Evolutionary conservation across 2,888 invertebrate genomes (phyloP).

Genomic region (Pterostichus madidus): DNA sequence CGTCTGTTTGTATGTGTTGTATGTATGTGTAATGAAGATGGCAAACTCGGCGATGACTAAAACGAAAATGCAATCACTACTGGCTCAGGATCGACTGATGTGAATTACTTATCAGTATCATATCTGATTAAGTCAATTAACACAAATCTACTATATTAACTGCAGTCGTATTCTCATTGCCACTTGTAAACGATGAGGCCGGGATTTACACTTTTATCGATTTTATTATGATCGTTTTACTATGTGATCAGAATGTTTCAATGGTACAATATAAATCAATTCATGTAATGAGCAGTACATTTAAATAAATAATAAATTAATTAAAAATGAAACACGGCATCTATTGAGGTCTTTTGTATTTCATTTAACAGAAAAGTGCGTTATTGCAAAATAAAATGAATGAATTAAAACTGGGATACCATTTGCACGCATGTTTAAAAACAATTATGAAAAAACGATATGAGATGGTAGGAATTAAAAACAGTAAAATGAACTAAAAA

Average conservation of each 20-base stretch:
- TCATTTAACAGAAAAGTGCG: slow-evolving; percentile 9
- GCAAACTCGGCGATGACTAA: slow-evolving; percentile 37
- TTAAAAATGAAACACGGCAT: slow-evolving; percentile 52
- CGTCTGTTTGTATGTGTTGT: slow-evolving; percentile 18
- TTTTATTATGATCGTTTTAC: neutral
- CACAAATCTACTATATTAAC: slow-evolving; percentile 1
- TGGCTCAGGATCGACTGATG: slow-evolving; percentile 1
- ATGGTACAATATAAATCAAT: slow-evolving; percentile 42
- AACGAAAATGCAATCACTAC: slow-evolving; percentile 64
- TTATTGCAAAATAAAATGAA: slow-evolving; percentile 51
- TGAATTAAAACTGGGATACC: slow-evolving; percentile 42
- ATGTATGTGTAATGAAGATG: slow-evolving; percentile 17
- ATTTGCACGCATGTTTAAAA: slow-evolving; percentile 49
- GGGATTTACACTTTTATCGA: slow-evolving; percentile 25
- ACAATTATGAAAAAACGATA: slow-evolving; percentile 36
- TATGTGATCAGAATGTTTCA: slow-evolving; percentile 52
- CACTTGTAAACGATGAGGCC: slow-evolving; percentile 35
- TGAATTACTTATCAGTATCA: slow-evolving; percentile 10
- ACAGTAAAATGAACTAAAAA: slow-evolving; percentile 50
- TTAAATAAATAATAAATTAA: slow-evolving; percentile 53
- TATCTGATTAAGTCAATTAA: slow-evolving; percentile 7
- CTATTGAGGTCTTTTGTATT: slow-evolving; percentile 51
- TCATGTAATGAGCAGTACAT: slow-evolving; percentile 46
- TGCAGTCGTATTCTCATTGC: slow-evolving; percentile 30
- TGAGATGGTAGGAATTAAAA: slow-evolving; percentile 51